A percentile compares a stretch with the other conserved stretches of the same genome.
Evolutionary conservation across 2,888 invertebrate genomes (phyloP).

Genomic region (Brenthis hecate): DNA sequence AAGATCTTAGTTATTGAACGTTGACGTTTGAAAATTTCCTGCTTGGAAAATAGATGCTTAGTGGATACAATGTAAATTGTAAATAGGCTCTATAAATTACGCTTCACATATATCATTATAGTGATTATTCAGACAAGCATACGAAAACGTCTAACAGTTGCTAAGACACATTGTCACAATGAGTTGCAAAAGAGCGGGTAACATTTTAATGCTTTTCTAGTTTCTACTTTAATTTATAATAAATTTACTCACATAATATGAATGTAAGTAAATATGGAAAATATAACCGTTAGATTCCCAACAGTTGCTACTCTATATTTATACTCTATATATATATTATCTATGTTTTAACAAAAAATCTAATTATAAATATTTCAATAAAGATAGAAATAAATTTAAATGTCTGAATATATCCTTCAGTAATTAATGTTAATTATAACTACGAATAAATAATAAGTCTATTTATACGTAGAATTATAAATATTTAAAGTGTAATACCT

Average conservation of each 20-base stretch:
- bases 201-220: conserved; percentile 1
- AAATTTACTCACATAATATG: not conserved
- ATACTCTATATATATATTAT: too few species aligned
- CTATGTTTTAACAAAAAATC: too few species aligned
- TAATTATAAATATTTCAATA: too few species aligned
- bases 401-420: too few species aligned
- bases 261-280: not conserved
- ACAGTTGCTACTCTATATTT: too few species aligned
- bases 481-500: too few species aligned
- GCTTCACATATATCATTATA: conserved; percentile 5
- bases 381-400: too few species aligned
- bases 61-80: conserved; percentile 3
- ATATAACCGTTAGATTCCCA: too few species aligned
- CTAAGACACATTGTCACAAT: conserved; percentile 4
- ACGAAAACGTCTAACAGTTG: not conserved
- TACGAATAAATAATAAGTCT: too few species aligned
- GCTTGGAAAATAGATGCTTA: not conserved
- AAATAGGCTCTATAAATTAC: conserved; percentile 9
- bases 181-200: conserved; percentile 1
- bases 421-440: too few species aligned
- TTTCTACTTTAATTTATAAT: conserved; percentile 9
- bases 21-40: not conserved
- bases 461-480: too few species aligned
- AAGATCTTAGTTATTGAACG: not conserved
- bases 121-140: conserved; percentile 14